Conservation (phyloP, 2,113 vertebrate species). For the Scartelaos histophorus region DNA sequence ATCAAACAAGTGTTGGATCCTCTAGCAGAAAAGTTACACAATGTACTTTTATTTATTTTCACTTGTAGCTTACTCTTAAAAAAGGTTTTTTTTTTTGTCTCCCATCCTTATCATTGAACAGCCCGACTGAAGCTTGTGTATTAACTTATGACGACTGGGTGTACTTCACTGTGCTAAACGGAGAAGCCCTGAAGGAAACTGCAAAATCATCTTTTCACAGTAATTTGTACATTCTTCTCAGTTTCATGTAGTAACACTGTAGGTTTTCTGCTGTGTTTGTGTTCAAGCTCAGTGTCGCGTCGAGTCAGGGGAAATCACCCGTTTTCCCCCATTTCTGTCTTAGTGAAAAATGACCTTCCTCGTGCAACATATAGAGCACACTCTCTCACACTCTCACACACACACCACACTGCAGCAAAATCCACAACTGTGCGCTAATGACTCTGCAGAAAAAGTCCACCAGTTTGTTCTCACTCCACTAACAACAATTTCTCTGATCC, state of each 20-base stretch:
- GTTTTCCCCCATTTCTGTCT: constrained; percentile 37
- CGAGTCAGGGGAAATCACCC: constrained; percentile 59
- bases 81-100: constrained; percentile 44
- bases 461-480: constrained; percentile 6
- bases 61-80: not conserved
- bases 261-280: not conserved
- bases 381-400: not conserved
- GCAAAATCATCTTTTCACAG: constrained; percentile 37
- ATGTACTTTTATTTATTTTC: not conserved
- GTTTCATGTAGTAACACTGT: not conserved
- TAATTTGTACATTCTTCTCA: constrained; percentile 34
- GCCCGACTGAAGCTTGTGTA: constrained; percentile 55
- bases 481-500: constrained; percentile 17
- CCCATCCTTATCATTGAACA: constrained; percentile 26
- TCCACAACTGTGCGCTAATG: constrained; percentile 32
- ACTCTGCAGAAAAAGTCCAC: constrained; percentile 24
- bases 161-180: constrained; percentile 25
- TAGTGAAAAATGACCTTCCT: constrained; percentile 53
- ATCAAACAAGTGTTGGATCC: no score
- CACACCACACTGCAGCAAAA: constrained; percentile 30
- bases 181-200: constrained; percentile 43
- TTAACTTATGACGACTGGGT: constrained; percentile 50
- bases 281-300: constrained; percentile 30
- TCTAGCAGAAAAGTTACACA: no score
- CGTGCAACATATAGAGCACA: constrained; percentile 31